Evolutionary conservation across 2,888 invertebrate species (phyloP).

Genomic region (Allacma fusca): DNA sequence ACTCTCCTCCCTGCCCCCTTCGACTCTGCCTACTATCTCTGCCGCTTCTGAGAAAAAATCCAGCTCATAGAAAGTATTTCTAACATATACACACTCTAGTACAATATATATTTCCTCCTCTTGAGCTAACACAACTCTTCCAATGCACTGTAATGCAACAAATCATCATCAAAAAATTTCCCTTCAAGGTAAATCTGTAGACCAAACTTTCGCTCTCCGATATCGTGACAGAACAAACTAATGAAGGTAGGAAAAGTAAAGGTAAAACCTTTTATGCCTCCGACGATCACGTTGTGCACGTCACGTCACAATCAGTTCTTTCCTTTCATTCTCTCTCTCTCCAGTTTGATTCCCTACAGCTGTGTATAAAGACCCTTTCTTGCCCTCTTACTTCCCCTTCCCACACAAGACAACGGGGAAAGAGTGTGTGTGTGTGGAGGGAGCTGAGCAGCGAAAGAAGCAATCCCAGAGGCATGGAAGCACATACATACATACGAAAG

Average conservation of each 20-base stretch:
- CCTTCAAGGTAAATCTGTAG: constrained; percentile 37
- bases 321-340: constrained; percentile 23
- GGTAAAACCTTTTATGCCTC: constrained; percentile 39
- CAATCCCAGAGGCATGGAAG: not conserved
- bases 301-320: constrained; percentile 34
- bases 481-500: not conserved
- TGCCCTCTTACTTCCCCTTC: not conserved
- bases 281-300: constrained; percentile 37
- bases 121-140: too few relatives aligned
- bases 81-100: too few relatives aligned
- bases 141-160: constrained; percentile 15
- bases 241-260: constrained; percentile 35
- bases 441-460: not conserved
- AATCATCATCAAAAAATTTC: constrained; percentile 42
- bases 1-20: not conserved
- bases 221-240: constrained; percentile 38
- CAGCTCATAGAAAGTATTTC: too few relatives aligned
- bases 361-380: constrained; percentile 9
- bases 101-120: too few relatives aligned
- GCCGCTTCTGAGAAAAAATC: too few relatives aligned
- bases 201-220: constrained; percentile 32
- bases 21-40: too few relatives aligned
- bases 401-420: too few relatives aligned
- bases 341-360: constrained; percentile 9
- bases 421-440: too few relatives aligned